Evolutionary conservation across 2,797 vertebrate species (phyloP), one percentile per base, ranked within the genome.

Genomic region (Amblyopsis hoosieri): DNA sequence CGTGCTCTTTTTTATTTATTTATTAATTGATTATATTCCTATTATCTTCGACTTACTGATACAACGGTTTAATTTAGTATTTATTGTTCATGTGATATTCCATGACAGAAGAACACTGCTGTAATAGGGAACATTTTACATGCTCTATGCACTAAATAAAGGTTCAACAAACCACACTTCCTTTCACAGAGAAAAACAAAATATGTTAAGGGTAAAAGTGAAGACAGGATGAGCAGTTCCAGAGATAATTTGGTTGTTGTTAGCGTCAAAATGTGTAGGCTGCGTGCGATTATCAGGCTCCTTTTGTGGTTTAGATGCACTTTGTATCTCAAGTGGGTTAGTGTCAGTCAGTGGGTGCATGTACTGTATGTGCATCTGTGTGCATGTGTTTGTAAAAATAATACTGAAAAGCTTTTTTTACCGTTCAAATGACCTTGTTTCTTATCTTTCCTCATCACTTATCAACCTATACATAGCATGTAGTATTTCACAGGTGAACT

Each of bases 151-250:
- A 47, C 13, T 9, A 47, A 46, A 58, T 23, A 47, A 12, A 47
- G 2, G 10, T 23, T 47, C 6, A 46, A 12, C 42, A 58, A 46
- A 19, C 11, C 31, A 29, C 12, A 29, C 17, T 48, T 12, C 17
- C 42, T 57, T 58, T 29, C 12, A 42, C 14, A 10, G 15, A 58
- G 15, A 46, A 47, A 13, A 8, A n/a, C 9, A 48, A 51, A 45
- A 49, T 61, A 52, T 7, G 37, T 42, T 42, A 42, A 42, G 37
- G 37, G 37, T 42, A n/a, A 12, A 48, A 19, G 46, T 60, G 55
- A 57, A 63, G 69, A 79, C 75, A 79, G 74, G 78, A 82, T 78
- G 72, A 75, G 64, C 7, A n/a, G 64, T 65, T 78, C 69, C 69
- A 71, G 71, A 84, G 74, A 82, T 80, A 80, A 72, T 61, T 45